phyloP scores from a whole-genome alignment of 2,888 invertebrate genomes.

The Papilio gigon region DNA sequence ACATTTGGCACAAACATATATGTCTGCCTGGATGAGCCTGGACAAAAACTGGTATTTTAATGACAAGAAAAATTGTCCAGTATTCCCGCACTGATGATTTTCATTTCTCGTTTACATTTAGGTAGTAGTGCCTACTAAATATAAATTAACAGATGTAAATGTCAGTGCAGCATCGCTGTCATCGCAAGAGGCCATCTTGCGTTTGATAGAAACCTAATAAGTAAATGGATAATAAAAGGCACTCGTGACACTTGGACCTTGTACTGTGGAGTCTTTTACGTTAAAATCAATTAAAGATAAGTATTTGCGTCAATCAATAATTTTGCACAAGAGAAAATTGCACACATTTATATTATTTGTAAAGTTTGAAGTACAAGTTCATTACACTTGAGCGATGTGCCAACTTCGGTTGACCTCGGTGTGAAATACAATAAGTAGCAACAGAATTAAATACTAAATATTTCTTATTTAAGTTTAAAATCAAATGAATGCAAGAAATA shows the following conservation, averaged over 20 bases:
- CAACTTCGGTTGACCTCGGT: slow-evolving; percentile 7
- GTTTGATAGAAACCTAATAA: background rate
- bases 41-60: no score
- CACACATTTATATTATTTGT: background rate
- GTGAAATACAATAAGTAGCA: background rate
- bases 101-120: no score
- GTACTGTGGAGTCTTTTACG: background rate
- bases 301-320: background rate
- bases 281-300: background rate
- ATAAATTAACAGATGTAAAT: background rate
- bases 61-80: no score
- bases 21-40: no score
- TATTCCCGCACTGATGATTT: no score
- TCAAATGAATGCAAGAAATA: background rate
- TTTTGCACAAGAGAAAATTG: background rate
- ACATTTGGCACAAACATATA: no score
- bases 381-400: slow-evolving; percentile 6
- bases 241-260: background rate
- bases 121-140: background rate
- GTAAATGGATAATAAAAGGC: background rate
- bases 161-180: no score
- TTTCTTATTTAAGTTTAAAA: background rate
- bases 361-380: slow-evolving; percentile 14
- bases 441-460: background rate
- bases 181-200: background rate